A percentile compares a stretch with the other conserved stretches of the same genome.
phyloP scores from a whole-genome alignment of 1,140 invertebrate genomes.

The Achroia grisella region DNA sequence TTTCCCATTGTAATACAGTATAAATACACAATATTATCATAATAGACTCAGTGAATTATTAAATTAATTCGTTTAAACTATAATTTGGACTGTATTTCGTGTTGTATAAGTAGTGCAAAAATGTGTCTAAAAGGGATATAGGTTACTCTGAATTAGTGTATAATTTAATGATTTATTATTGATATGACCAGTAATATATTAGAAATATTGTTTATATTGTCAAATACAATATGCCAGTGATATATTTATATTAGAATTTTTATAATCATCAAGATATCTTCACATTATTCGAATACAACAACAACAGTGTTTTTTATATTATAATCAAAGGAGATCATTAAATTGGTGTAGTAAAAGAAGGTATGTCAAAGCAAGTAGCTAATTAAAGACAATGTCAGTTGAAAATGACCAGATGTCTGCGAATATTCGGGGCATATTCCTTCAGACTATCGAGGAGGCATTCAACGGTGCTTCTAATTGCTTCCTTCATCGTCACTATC shows the following conservation, averaged over 20 bases:
- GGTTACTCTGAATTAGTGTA: too few relatives aligned
- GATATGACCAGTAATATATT: too few relatives aligned
- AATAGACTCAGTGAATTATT: neutral
- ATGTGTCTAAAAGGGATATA: too few relatives aligned
- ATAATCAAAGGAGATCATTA: too few relatives aligned
- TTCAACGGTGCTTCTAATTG: slow-evolving; percentile 41
- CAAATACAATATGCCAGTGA: too few relatives aligned
- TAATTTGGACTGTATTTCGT: too few relatives aligned
- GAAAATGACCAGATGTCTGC: slow-evolving; percentile 59
- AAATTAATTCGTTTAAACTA: too few relatives aligned
- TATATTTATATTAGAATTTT: too few relatives aligned
- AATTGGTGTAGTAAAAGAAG: neutral
- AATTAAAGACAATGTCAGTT: slow-evolving; percentile 31
- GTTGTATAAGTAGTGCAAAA: too few relatives aligned
- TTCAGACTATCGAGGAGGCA: slow-evolving; percentile 45
- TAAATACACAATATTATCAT: neutral
- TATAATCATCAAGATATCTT: neutral
- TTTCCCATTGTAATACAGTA: neutral
- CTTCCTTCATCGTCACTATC: slow-evolving; percentile 36
- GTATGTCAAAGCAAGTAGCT: slow-evolving; percentile 6
- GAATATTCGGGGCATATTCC: slow-evolving; percentile 52
- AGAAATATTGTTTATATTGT: too few relatives aligned
- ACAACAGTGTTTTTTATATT: neutral
- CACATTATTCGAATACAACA: too few relatives aligned
- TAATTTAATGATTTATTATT: too few relatives aligned